Percentiles rank a stretch among this genome's conserved stretches.
Conservation (phyloP, 2,113 vertebrate species). For the Steatornis caripensis region DNA sequence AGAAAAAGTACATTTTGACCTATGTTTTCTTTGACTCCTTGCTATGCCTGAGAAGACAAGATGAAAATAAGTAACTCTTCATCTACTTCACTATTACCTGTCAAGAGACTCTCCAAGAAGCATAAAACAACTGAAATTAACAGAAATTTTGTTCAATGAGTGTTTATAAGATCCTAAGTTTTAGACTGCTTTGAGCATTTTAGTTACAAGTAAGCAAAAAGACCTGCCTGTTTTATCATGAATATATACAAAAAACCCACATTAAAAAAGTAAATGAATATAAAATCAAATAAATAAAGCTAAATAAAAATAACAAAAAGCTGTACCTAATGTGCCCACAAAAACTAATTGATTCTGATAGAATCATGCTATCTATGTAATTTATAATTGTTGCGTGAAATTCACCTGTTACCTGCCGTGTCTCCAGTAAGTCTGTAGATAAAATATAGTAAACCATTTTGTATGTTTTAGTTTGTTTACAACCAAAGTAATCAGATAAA, state of each 20-base stretch:
- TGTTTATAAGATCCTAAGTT: neutral
- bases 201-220: neutral
- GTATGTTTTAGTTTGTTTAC: neutral
- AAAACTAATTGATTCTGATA: neutral
- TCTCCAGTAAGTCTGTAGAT: neutral
- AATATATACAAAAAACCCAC: fast-evolving
- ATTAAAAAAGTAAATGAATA: neutral
- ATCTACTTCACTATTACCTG: neutral
- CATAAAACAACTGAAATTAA: neutral
- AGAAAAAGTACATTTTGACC: neutral
- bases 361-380: neutral
- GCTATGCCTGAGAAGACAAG: neutral
- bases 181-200: neutral
- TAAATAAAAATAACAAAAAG: neutral
- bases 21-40: neutral
- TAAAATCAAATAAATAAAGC: neutral
- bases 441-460: neutral
- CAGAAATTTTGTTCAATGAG: neutral
- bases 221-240: neutral
- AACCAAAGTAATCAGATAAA: neutral
- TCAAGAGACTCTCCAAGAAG: neutral
- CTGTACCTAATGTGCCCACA: neutral
- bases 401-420: neutral
- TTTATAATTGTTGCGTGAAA: neutral
- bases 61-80: neutral